Evolutionary conservation across 2,888 invertebrate genomes (phyloP).

Genomic region (Chrysodeixis includens): DNA sequence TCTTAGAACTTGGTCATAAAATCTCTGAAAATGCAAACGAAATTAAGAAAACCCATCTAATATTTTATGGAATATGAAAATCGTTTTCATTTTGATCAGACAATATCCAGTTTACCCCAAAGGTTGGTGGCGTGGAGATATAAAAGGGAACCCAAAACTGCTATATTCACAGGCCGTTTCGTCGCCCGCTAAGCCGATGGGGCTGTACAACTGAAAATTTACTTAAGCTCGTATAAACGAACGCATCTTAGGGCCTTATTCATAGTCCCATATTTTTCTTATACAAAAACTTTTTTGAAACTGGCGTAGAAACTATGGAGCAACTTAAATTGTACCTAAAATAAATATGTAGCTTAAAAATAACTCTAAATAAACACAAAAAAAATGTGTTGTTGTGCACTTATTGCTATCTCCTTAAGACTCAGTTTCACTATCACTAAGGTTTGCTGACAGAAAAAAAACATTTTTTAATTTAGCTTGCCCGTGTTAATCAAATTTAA

Average conservation of each 20-base stretch:
- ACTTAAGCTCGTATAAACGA: constrained; percentile 54
- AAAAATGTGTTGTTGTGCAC: no score
- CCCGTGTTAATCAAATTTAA: no score
- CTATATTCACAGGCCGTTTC: constrained; percentile 55
- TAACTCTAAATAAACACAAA: no score
- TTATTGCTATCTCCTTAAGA: no score
- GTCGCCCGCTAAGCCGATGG: constrained; percentile 50
- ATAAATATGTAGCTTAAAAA: no score
- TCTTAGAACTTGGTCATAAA: neutral
- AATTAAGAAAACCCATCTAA: constrained; percentile 1
- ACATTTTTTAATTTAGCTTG: no score
- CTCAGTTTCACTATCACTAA: no score
- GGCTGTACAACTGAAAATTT: constrained; percentile 55
- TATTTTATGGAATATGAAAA: constrained; percentile 3
- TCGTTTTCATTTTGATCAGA: constrained; percentile 4
- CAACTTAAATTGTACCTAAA: no score
- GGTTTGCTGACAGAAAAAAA: no score
- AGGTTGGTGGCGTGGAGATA: constrained; percentile 22
- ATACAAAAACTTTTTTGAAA: no score
- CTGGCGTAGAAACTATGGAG: no score
- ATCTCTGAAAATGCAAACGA: neutral
- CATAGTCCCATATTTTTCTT: constrained; percentile 26
- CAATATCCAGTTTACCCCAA: constrained; percentile 28
- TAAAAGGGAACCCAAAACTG: constrained; percentile 48
- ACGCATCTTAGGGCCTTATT: constrained; percentile 51